These are phyloP conservation scores for Arenicola marina DNA, from an alignment of 2,888 invertebrate species.

Conservation along the genomic window DNA sequence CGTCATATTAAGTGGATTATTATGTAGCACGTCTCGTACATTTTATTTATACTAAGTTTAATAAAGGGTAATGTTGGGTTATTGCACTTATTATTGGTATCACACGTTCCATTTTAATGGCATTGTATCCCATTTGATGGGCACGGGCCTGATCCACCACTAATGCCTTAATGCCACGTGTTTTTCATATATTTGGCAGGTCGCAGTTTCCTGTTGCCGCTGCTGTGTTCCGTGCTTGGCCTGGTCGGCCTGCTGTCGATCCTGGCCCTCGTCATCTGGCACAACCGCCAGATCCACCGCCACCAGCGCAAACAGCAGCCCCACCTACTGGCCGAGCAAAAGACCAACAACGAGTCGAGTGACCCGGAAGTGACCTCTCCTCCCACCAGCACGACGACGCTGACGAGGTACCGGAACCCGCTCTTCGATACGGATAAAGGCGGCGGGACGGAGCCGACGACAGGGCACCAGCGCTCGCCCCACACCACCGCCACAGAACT, in stretches of 20 bases:
- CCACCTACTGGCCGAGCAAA: constrained; percentile 63
- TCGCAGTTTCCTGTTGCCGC: constrained; percentile 39
- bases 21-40: no score
- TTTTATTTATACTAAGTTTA: no score
- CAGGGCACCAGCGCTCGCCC: not conserved
- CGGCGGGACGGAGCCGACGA: constrained; percentile 45
- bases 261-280: constrained; percentile 58
- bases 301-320: no score
- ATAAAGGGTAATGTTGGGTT: no score
- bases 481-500: no score
- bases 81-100: no score
- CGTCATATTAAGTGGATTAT: no score
- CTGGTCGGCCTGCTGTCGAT: constrained; percentile 46
- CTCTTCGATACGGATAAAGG: constrained; percentile 69
- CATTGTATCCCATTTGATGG: no score
- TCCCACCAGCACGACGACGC: constrained; percentile 89
- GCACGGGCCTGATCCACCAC: no score
- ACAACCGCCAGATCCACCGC: constrained; percentile 65
- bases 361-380: no score
- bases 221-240: constrained; percentile 51
- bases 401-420: constrained; percentile 78
- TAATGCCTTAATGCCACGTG: no score
- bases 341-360: constrained; percentile 85
- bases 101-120: no score
- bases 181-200: constrained; percentile 11